phyloP scores from a whole-genome alignment of 2,797 vertebrate genomes.

The Micrastur ruficollis region DNA sequence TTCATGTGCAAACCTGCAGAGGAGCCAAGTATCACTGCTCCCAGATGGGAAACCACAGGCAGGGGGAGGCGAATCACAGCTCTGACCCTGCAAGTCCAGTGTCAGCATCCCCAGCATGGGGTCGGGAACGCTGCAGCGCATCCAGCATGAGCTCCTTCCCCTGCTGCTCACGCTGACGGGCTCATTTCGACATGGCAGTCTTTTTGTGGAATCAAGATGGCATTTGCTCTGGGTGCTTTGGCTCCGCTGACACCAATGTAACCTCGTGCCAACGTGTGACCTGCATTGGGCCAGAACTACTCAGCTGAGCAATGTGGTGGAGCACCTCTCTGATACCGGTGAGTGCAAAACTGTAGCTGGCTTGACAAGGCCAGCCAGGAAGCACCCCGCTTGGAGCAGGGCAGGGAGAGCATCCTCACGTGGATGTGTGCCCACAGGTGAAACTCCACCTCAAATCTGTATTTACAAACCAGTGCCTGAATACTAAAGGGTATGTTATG shows the following conservation, averaged over 20 bases:
- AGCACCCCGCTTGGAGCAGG: accelerated
- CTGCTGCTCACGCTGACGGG: neutral
- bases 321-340: accelerated
- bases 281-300: neutral
- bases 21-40: neutral
- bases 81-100: neutral
- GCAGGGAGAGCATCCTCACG: neutral
- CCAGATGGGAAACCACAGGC: neutral
- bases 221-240: neutral
- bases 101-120: accelerated
- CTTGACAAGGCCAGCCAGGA: neutral
- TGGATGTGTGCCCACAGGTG: accelerated
- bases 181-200: accelerated
- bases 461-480: neutral
- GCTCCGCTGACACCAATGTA: neutral
- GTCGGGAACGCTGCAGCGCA: neutral
- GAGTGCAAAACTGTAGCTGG: neutral
- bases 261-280: accelerated
- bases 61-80: neutral
- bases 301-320: neutral
- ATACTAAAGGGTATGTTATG: neutral
- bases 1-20: neutral
- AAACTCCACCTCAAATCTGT: neutral
- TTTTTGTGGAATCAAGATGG: neutral
- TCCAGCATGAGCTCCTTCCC: accelerated